Evolutionary conservation across 2,113 vertebrate genomes (phyloP).

Genomic region (Corvus cornix): DNA sequence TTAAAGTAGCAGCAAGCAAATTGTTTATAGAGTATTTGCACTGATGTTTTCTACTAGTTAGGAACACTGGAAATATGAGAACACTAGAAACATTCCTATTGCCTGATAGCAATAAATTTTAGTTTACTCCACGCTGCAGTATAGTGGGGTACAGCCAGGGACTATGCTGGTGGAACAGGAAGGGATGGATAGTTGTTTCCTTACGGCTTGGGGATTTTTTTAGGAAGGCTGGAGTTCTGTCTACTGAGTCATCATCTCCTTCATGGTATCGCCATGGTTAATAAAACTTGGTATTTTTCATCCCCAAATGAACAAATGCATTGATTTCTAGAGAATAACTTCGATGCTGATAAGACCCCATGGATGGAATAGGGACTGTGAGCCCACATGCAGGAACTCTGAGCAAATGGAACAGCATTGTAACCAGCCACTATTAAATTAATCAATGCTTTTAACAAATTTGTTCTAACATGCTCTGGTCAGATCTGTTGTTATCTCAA

Average conservation of each 20-base stretch:
- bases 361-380: background rate
- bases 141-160: background rate
- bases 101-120: background rate
- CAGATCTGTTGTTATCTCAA: background rate
- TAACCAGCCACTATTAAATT: background rate
- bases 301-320: background rate
- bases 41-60: background rate
- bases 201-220: background rate
- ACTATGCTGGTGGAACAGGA: background rate
- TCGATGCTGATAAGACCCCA: background rate
- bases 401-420: background rate
- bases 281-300: background rate
- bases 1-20: background rate
- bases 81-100: background rate
- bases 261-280: background rate
- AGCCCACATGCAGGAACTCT: background rate
- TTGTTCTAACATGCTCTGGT: background rate
- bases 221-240: background rate
- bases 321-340: background rate
- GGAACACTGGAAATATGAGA: background rate
- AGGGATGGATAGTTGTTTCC: background rate
- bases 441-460: background rate
- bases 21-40: background rate
- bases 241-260: background rate
- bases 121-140: background rate